Conservation (phyloP, 92 coral and sea anemone species). For the Palythoa grandis region DNA sequence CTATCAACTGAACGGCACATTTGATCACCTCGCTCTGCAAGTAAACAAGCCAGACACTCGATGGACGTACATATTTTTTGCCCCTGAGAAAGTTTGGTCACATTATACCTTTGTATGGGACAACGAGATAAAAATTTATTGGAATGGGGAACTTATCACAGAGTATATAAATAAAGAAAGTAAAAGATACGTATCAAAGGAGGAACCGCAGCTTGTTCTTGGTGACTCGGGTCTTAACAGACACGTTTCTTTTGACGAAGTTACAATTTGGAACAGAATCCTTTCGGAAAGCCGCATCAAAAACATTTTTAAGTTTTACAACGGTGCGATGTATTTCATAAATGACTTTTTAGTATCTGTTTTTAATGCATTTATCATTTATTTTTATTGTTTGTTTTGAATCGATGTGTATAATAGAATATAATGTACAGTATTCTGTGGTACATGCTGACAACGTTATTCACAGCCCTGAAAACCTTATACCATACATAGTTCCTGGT, state of each 20-base stretch:
- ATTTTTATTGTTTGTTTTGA: not conserved
- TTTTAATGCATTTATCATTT: not conserved
- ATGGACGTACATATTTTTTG: conserved; percentile 24
- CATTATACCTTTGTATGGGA: not conserved
- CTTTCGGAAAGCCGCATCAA: not conserved
- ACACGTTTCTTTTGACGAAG: conserved; percentile 14
- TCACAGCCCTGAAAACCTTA: no score
- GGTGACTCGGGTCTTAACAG: conserved; percentile 12
- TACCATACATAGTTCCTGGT: no score
- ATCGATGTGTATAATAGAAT: no score
- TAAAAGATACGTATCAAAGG: not conserved
- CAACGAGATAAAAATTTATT: not conserved
- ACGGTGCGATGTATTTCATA: not conserved
- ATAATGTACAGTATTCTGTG: no score
- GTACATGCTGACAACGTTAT: no score
- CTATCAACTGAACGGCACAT: conserved; percentile 26
- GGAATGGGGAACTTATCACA: conserved; percentile 25
- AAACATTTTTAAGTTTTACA: conserved; percentile 12
- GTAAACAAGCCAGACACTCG: conserved; percentile 6
- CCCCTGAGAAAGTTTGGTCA: conserved; percentile 29
- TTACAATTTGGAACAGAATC: conserved; percentile 2
- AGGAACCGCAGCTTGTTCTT: conserved; percentile 17
- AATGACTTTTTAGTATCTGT: not conserved
- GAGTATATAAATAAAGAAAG: not conserved
- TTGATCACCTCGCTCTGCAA: conserved; percentile 30